phyloP scores from a whole-genome alignment of 2,797 vertebrate genomes.

The Myoxocephalus aenaeus region DNA sequence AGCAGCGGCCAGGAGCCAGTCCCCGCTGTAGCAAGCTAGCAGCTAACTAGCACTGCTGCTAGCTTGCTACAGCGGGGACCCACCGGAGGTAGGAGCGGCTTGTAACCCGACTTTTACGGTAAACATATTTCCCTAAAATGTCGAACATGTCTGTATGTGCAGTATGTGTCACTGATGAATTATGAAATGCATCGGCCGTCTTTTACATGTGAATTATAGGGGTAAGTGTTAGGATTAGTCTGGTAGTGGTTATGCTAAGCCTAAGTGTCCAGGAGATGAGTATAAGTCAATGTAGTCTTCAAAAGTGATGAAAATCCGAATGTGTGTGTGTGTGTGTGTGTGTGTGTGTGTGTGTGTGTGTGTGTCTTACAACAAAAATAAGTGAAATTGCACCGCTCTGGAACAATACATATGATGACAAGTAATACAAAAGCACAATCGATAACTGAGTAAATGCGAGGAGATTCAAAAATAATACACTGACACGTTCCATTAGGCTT shows the following conservation, averaged over 20 bases:
- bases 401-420: slow-evolving; percentile 29
- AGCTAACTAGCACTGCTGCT: too few species aligned
- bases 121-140: too few species aligned
- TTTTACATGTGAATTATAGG: too few species aligned
- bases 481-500: slow-evolving; percentile 38
- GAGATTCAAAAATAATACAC: slow-evolving; percentile 22
- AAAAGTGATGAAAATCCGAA: background rate
- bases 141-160: too few species aligned
- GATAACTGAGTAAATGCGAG: slow-evolving; percentile 16
- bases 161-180: too few species aligned
- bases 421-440: slow-evolving; percentile 1
- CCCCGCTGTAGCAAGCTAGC: too few species aligned
- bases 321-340: background rate
- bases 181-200: too few species aligned
- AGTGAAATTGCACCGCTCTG: background rate
- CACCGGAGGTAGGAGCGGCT: too few species aligned
- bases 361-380: background rate
- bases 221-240: background rate
- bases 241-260: background rate
- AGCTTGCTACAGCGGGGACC: too few species aligned
- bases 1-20: too few species aligned
- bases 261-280: background rate
- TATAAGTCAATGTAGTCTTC: background rate
- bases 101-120: too few species aligned
- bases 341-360: too few species aligned